Base-by-base conservation (phyloP, 2,888 invertebrate genomes). In the Disparrhopalites patrizii region DNA sequence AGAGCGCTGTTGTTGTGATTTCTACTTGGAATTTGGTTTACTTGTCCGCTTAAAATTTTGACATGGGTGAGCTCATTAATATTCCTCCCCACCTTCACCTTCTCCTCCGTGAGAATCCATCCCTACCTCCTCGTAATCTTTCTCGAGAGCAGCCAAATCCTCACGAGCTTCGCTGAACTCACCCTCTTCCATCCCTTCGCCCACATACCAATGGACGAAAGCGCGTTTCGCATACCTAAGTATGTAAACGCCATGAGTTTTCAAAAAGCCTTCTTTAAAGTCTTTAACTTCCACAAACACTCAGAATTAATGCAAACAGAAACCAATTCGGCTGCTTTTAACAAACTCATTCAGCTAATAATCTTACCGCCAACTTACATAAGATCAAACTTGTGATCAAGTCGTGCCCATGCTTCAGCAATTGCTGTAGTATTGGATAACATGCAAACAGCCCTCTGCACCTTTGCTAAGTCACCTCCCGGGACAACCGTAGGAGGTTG, bases 391-490 rank as follows among this genome's bases (percentile, higher is more conserved):
- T 94, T 95, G 82, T 93, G 94, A 82, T 96, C 94, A 70, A 96
- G 85, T 78, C 96, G 88, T 33, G 93, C 93, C 96, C 96, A 96
- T 43, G 96, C 96, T 81, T 96, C 95, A 28, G 93, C 94, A 80
- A 96, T 96, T 76, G 96, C 93, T 8, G 95, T 96, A 73, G 95
- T 90, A 78, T 93, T 94, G 65, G 90, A 88, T 66, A 93, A 82
- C 88, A 93, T 91, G 69, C 89, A 88, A 1, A 91, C 88, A 47
- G 92, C 89, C 72, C 90, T 83, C 69, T 93, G 85, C 27, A 89
- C 82, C 67, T 85, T 86, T 54, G 89, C 89, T 73, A 90, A 78
- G 40, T 68, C 68, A 23, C 68, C 68, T n/a, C 68, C 68, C 27
- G 68, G 68, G 33, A 68, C 69, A 15, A 69, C 69, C 13, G 69